Evolutionary conservation across 2,113 vertebrate species (phyloP).

Genomic region (Clarias gariepinus): DNA sequence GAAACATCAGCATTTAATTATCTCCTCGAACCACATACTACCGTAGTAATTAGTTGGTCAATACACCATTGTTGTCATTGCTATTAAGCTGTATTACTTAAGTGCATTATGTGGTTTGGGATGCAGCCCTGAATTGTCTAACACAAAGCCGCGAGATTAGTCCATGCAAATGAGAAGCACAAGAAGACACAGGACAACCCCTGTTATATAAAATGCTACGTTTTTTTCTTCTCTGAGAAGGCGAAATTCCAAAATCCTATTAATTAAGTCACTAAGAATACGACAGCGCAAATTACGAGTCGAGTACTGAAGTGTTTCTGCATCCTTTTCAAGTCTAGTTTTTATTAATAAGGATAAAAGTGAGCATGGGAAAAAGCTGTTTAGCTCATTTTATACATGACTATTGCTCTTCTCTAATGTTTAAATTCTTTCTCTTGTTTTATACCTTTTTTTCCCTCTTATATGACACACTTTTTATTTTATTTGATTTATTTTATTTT

Average conservation of each 20-base stretch:
- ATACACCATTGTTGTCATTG: not conserved
- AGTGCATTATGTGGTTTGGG: not conserved
- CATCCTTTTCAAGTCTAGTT: not conserved
- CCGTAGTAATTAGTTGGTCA: not conserved
- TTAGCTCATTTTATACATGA: not conserved
- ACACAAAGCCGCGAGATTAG: not conserved
- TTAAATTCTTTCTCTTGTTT: not conserved
- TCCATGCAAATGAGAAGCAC: constrained; percentile 2
- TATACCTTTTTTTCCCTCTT: not conserved
- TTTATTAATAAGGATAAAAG: not conserved
- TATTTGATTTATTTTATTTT: not conserved
- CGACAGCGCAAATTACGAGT: not conserved
- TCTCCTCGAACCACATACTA: not conserved
- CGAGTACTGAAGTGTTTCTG: not conserved
- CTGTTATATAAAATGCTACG: not conserved
- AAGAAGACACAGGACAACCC: not conserved
- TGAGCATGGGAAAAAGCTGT: not conserved
- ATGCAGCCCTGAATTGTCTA: not conserved
- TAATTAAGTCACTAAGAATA: not conserved
- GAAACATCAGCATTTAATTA: not conserved
- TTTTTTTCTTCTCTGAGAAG: not conserved
- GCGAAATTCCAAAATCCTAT: not conserved
- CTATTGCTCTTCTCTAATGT: not conserved
- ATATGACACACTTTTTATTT: not conserved
- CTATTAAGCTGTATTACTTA: not conserved